These are phyloP conservation scores for Cuculus canorus DNA, from an alignment of 2,797 vertebrate genomes.

Conservation along the genomic window DNA sequence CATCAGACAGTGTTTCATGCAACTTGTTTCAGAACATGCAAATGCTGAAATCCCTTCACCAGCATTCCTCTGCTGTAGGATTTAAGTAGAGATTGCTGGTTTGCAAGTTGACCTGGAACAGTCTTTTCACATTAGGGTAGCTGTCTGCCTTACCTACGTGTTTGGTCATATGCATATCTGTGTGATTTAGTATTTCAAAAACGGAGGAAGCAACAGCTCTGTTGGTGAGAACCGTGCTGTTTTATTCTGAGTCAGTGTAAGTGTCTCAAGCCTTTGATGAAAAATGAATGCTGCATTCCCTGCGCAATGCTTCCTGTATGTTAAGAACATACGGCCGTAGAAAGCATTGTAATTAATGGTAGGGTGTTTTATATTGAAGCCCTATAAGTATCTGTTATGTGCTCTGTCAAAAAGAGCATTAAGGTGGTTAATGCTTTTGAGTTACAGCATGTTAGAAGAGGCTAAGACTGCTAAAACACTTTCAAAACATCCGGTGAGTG, in stretches of 20 bases:
- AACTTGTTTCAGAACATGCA: not conserved
- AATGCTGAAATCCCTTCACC: not conserved
- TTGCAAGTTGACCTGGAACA: conserved; percentile 53
- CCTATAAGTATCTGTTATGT: accelerated
- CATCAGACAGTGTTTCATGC: not conserved
- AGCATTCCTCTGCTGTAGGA: not conserved
- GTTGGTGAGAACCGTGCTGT: not conserved
- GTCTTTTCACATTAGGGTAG: conserved; percentile 29
- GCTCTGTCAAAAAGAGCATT: not conserved
- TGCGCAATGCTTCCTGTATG: not conserved
- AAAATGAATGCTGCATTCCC: conserved; percentile 20
- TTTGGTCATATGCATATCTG: not conserved
- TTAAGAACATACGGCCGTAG: not conserved
- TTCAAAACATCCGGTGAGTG: conserved; percentile 54
- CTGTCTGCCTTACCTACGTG: not conserved
- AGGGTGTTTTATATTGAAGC: not conserved
- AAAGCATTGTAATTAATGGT: not conserved
- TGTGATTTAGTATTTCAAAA: conserved; percentile 16
- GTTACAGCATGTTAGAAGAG: not conserved
- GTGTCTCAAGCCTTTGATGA: not conserved
- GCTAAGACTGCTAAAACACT: conserved; percentile 5
- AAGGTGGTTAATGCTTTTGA: not conserved
- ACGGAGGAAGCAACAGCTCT: not conserved
- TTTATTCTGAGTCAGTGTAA: not conserved
- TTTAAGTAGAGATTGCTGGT: not conserved